These are phyloP conservation scores for Lepidurus couesii DNA, from an alignment of 1,140 invertebrate genomes.

Conservation along the genomic window DNA sequence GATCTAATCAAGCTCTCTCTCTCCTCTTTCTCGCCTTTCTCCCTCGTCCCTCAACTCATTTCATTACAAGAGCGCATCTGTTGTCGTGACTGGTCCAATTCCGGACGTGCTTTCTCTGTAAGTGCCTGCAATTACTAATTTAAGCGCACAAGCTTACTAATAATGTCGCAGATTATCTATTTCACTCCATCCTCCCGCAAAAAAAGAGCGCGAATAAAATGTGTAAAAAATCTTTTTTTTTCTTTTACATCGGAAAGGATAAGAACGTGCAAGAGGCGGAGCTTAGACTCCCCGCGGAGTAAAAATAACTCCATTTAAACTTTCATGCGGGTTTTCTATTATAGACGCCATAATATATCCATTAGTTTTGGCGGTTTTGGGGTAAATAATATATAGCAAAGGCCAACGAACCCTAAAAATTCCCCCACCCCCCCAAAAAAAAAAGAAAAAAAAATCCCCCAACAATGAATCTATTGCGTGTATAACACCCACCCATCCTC, in stretches of 20 bases:
- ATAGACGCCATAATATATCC: too few species aligned
- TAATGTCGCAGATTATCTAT: background rate
- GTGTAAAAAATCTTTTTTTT: too few species aligned
- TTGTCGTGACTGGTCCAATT: background rate
- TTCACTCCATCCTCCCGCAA: too few species aligned
- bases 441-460: background rate
- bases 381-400: background rate
- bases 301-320: too few species aligned
- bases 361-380: too few species aligned
- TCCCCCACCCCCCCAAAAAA: background rate
- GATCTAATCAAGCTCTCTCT: background rate
- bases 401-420: background rate
- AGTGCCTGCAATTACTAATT: background rate
- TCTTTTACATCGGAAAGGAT: too few species aligned
- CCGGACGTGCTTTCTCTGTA: background rate
- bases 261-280: too few species aligned
- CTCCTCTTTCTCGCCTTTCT: background rate
- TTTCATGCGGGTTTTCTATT: too few species aligned
- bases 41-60: background rate
- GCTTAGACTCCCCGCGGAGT: too few species aligned
- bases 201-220: too few species aligned
- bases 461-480: background rate
- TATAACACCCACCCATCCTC: background rate
- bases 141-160: background rate
- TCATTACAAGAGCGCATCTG: background rate